Percentiles rank a stretch among this genome's conserved stretches.
Evolutionary conservation across 2,113 vertebrate genomes (phyloP).

Genomic region (Stegostoma tigrinum): DNA sequence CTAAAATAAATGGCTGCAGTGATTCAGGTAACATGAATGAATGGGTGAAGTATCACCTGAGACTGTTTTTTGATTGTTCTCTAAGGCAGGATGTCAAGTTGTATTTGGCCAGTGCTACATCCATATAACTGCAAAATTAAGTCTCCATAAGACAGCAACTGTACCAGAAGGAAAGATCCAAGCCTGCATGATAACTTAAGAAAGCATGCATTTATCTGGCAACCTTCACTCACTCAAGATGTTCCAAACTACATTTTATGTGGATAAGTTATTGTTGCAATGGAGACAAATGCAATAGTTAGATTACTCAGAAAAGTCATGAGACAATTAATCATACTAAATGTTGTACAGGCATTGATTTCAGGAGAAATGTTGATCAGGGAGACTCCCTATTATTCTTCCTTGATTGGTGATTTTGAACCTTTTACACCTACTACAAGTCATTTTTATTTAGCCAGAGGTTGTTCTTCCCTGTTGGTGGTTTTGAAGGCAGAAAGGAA

Average conservation of each 20-base stretch:
- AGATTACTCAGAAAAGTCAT: background rate
- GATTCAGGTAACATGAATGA: slow-evolving; percentile 32
- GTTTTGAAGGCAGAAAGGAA: background rate
- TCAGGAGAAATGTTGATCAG: background rate
- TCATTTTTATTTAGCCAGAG: too few relatives aligned
- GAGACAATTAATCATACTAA: background rate
- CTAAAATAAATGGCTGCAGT: slow-evolving; percentile 32
- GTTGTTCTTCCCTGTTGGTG: background rate
- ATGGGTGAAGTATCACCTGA: slow-evolving; percentile 31
- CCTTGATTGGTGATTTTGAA: background rate
- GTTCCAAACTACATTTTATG: background rate
- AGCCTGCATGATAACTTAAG: background rate
- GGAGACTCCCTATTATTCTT: background rate
- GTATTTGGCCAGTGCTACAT: slow-evolving; percentile 27
- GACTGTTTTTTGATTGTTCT: slow-evolving; percentile 12
- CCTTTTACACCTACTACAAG: background rate
- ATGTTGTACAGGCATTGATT: background rate
- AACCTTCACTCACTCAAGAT: background rate
- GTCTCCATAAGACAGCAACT: background rate
- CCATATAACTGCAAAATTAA: slow-evolving; percentile 31
- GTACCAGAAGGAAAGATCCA: background rate
- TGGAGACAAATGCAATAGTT: background rate
- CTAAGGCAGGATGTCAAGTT: slow-evolving; percentile 21
- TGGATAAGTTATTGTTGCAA: background rate
- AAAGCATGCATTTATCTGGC: background rate